These are phyloP conservation scores for Heliconius hortense DNA, from an alignment of 2,888 invertebrate genomes.

Conservation along the genomic window DNA sequence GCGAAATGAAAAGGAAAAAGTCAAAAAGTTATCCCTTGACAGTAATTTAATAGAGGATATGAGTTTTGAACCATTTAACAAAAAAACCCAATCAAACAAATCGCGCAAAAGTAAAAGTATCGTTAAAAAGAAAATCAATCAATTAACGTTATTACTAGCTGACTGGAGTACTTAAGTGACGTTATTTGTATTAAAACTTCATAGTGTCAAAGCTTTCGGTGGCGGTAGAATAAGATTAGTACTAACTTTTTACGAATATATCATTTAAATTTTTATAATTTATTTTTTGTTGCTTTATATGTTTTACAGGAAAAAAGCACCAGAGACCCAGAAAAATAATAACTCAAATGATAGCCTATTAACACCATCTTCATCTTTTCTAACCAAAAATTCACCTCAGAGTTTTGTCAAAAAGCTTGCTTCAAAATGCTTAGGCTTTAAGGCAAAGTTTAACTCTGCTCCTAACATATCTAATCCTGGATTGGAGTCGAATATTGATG, in stretches of 20 bases:
- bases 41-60: slow-evolving; percentile 8
- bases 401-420: slow-evolving; percentile 80
- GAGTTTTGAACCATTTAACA: slow-evolving; percentile 44
- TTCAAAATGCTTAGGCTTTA: slow-evolving; percentile 79
- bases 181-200: slow-evolving; percentile 7
- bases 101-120: slow-evolving; percentile 39
- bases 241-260: slow-evolving; percentile 50
- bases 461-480: slow-evolving; percentile 74
- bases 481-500: slow-evolving; percentile 64
- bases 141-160: slow-evolving; percentile 54
- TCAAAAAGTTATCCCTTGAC: neutral
- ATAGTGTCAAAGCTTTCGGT: slow-evolving; percentile 43
- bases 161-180: slow-evolving; percentile 51
- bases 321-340: slow-evolving; percentile 76
- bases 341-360: slow-evolving; percentile 71
- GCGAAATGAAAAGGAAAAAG: slow-evolving; percentile 10
- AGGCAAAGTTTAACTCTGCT: slow-evolving; percentile 77
- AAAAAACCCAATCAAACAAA: slow-evolving; percentile 6
- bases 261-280: slow-evolving; percentile 48
- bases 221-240: slow-evolving; percentile 49
- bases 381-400: slow-evolving; percentile 73
- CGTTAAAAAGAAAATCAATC: slow-evolving; percentile 56
- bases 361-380: slow-evolving; percentile 71
- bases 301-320: slow-evolving; percentile 76
- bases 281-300: slow-evolving; percentile 60